phyloP scores from a whole-genome alignment of 2,797 vertebrate genomes.

The Amazona finschi region DNA sequence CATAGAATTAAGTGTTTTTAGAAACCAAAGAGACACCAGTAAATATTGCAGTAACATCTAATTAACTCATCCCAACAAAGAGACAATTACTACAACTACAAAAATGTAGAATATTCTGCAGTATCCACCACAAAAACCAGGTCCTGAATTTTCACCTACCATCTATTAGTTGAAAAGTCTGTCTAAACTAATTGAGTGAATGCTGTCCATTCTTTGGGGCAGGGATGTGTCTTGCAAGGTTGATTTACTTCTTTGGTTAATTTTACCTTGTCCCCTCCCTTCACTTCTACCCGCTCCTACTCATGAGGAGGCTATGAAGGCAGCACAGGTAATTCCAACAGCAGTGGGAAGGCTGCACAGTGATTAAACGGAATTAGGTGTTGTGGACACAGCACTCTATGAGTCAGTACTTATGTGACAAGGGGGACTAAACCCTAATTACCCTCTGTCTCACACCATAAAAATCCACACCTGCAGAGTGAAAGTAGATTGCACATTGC shows the following conservation, averaged over 20 bases:
- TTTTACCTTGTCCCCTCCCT: background rate
- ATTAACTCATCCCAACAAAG: conserved; percentile 25
- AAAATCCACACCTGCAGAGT: background rate
- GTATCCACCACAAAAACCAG: background rate
- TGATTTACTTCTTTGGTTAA: background rate
- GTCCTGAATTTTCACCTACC: background rate
- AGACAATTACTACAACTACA: background rate
- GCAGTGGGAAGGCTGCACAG: background rate
- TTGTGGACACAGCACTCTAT: background rate
- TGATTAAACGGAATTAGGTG: background rate
- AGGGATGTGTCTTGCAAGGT: background rate
- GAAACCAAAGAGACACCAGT: background rate
- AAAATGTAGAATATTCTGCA: conserved; percentile 10
- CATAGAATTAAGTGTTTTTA: background rate
- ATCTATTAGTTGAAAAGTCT: background rate
- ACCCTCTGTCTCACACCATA: background rate
- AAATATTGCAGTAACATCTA: conserved; percentile 30
- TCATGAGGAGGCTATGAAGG: background rate
- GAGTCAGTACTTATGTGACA: background rate
- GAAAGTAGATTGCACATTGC: background rate
- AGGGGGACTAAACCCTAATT: background rate
- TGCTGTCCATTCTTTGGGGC: background rate
- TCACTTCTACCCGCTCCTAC: background rate
- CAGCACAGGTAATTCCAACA: background rate
- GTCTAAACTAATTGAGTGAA: background rate